Evolutionary conservation across 2,888 invertebrate species (phyloP).

Genomic region (Conistra vaccinii): DNA sequence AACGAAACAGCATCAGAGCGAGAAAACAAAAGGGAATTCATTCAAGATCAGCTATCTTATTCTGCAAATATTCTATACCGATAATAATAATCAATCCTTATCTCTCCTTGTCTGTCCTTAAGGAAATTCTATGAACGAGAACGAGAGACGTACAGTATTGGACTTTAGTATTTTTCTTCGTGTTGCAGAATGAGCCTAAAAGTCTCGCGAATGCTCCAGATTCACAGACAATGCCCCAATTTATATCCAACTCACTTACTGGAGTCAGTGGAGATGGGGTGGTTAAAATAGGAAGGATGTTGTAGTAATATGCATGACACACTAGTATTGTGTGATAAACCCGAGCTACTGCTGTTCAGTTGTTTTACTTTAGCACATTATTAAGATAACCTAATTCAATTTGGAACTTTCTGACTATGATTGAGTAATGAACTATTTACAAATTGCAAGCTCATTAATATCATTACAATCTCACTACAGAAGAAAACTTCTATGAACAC

Average conservation of each 20-base stretch:
- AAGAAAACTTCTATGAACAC: background rate
- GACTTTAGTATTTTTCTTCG: slow-evolving; percentile 75
- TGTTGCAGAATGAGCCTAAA: slow-evolving; percentile 84
- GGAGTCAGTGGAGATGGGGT: slow-evolving; percentile 82
- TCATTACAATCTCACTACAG: background rate
- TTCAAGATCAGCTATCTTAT: slow-evolving; percentile 85
- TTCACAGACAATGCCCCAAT: slow-evolving; percentile 91
- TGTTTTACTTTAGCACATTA: too few species aligned
- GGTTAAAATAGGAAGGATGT: slow-evolving; percentile 78
- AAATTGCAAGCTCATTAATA: background rate
- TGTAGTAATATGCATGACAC: slow-evolving; percentile 68
- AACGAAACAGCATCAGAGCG: slow-evolving; percentile 81
- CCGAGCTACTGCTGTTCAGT: background rate
- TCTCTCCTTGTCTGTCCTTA: slow-evolving; percentile 73
- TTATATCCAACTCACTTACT: slow-evolving; percentile 90
- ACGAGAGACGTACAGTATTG: slow-evolving; percentile 69
- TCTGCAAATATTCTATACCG: slow-evolving; percentile 80
- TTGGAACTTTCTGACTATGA: background rate
- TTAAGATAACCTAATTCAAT: background rate
- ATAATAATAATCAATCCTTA: slow-evolving; percentile 81
- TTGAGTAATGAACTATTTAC: background rate
- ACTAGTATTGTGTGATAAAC: slow-evolving; percentile 38
- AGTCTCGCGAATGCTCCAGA: slow-evolving; percentile 87
- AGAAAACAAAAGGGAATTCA: slow-evolving; percentile 87
- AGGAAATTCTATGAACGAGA: slow-evolving; percentile 63